Evolutionary conservation across 1,140 invertebrate species (phyloP), one percentile per base, ranked within the genome.

Genomic region (Anastrepha obliqua): DNA sequence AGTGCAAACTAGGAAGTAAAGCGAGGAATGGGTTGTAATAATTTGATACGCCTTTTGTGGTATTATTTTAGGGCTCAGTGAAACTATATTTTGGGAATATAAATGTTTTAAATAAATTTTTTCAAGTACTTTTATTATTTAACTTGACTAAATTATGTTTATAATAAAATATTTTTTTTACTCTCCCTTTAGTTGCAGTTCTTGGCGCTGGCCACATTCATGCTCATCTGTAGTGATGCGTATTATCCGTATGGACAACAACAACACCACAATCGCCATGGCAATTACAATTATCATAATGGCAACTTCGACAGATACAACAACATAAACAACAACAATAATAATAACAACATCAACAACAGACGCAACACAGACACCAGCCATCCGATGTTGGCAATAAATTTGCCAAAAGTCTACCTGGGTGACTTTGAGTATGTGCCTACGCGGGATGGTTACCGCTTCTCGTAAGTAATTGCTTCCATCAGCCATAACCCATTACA

Each of bases 351-450:
- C 47, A 55, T 20, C 44, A 74, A 51, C 17, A 47, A 74, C 70
- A 74, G 70, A 51, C 70, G 42, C 70, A 44, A 74, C 47, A 42
- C 42, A 74, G 13, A 47, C 13, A 74, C 20, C 70, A 81, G 44
- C 47, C 51, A 55, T 55, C n/a, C 47, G 8, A 3, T 81, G n/a
- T 42, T 92, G 86, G 91, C 92, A n/a, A 92, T 92, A 55, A 89
- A 89, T 65, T 81, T 92, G 87, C 89, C 90, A n/a, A 90, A 92
- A 64, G 85, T 90, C 9, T 65, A n/a, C 78, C 93, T 65, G 90
- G 92, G 92, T 9, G 92, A 93, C 85, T 93, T 92, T 20, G 89
- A 87, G 64, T 92, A 93, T 81, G 89, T 90, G 88, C 92, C 92
- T n/a, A 92, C 90, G 3, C 74, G 65, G 0, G 89, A 90, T 15